phyloP scores from a whole-genome alignment of 1,140 invertebrate species.

The Potamilus streckersoni region DNA sequence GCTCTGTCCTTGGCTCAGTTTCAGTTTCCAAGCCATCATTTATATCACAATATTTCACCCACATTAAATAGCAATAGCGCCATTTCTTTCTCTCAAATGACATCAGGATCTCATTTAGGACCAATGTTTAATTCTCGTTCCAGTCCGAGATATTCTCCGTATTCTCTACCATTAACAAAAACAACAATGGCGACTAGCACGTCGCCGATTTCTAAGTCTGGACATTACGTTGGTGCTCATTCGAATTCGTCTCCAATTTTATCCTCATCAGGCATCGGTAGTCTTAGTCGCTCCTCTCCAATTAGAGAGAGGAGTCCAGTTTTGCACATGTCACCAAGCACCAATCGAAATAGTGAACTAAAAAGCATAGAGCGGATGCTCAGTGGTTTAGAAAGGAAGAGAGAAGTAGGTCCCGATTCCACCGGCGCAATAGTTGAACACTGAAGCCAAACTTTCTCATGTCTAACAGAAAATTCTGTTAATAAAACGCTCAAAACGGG shows the following conservation, averaged over 20 bases:
- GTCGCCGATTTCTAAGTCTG: conserved; percentile 53
- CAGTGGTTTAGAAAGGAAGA: conserved; percentile 82
- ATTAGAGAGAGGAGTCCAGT: conserved; percentile 44
- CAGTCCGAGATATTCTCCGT: conserved; percentile 83
- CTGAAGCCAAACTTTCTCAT: conserved; percentile 6
- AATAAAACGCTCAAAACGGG: no score
- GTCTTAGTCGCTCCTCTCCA: conserved; percentile 68
- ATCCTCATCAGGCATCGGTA: conserved; percentile 71
- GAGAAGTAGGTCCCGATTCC: conserved; percentile 40
- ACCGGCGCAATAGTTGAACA: conserved; percentile 34
- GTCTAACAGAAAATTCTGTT: no score
- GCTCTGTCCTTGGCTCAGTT: conserved; percentile 43
- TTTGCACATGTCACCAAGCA: conserved; percentile 60
- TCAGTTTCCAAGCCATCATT: conserved; percentile 35
- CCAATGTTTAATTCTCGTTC: conserved; percentile 49
- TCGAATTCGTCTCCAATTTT: conserved; percentile 67
- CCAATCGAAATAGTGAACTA: conserved; percentile 74
- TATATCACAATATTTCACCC: conserved; percentile 47
- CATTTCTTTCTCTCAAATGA: conserved; percentile 22
- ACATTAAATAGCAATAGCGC: conserved; percentile 32
- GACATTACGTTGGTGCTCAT: conserved; percentile 72
- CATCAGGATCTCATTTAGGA: conserved; percentile 36
- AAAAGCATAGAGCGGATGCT: conserved; percentile 98
- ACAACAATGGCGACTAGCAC: conserved; percentile 58
- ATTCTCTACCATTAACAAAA: conserved; percentile 77